Conservation (phyloP, 1,140 invertebrate species). For the Drosophila cardini region DNA sequence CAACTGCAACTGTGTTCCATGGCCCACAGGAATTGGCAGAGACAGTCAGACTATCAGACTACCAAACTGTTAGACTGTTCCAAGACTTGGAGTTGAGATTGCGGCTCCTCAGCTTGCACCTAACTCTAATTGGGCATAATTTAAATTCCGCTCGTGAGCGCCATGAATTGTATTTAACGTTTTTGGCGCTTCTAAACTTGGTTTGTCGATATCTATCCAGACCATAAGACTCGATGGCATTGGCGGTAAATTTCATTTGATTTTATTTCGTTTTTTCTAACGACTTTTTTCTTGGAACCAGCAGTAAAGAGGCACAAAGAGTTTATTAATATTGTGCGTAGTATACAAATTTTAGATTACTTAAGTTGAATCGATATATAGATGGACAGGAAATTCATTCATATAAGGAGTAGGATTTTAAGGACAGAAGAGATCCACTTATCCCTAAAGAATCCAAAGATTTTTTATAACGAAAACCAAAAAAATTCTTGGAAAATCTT, state of each 20-base stretch:
- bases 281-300: conserved; percentile 30
- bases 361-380: no score
- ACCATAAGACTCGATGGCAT: conserved; percentile 33
- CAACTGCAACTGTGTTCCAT: conserved; percentile 38
- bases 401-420: no score
- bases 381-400: no score
- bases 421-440: no score
- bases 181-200: conserved; percentile 81
- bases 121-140: conserved; percentile 83
- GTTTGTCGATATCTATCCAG: conserved; percentile 33
- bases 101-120: conserved; percentile 61
- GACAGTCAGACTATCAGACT: conserved; percentile 4
- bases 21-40: conserved; percentile 68
- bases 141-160: conserved; percentile 82
- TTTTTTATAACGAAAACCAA: no score
- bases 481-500: no score
- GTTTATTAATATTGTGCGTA: no score
- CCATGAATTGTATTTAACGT: conserved; percentile 83
- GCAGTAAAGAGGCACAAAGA: background rate
- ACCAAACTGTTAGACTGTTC: no score
- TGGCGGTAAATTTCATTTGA: conserved; percentile 81
- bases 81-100: conserved; percentile 13
- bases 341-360: no score
- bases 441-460: no score
- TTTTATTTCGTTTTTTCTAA: conserved; percentile 66